Base-by-base conservation (phyloP, 1,140 invertebrate genomes). In the Cepaea nemoralis region DNA sequence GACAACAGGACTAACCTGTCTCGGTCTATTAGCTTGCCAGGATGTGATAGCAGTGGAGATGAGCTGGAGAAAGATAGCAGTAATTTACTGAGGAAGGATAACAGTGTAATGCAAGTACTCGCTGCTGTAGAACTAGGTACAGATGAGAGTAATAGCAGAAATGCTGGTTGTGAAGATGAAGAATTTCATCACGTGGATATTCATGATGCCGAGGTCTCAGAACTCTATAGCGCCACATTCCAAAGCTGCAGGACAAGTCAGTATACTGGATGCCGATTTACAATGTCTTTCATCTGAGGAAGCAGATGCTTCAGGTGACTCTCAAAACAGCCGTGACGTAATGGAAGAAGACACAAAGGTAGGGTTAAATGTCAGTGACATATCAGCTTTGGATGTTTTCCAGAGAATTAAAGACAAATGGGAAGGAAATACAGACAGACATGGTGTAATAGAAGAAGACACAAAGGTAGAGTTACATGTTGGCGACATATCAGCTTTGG, bases 1-100 rank as follows among this genome's bases (percentile, higher is more conserved):
- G 77, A 45, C 27, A 69, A 35, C 59, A 69, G 63, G 59, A 22
- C 37, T 6, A 50, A 78, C 35, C 37, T 77, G 1, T 77, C 75
- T 33, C 63, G 75, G 24, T 77, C 75, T 35, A 39, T 77, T n/a
- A 77, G 75, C 39, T 31, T 77, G 8, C 16, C 37, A 27, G 75
- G 14, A 22, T 77, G 39, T 42, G 75, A 63, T 16, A 19, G 19
- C 8, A 77, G 75, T 37, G 71, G 40, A 45, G 71, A 74, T 50
- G 71, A 74, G 40, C n/a, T 63, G 27, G 59, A 63, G 8, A 31
- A 16, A 31, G 27, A 31, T 31, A n/a, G 50, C 50, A 5, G 50
- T 55, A 31, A 63, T 19, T 31, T 5, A 8, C n/a, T 31, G 59
- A 6, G 10, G 59, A 63, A 63, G 16, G 27, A 19, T 2, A 27